phyloP scores from a whole-genome alignment of 2,797 vertebrate species.

The Crenuchus spilurus region DNA sequence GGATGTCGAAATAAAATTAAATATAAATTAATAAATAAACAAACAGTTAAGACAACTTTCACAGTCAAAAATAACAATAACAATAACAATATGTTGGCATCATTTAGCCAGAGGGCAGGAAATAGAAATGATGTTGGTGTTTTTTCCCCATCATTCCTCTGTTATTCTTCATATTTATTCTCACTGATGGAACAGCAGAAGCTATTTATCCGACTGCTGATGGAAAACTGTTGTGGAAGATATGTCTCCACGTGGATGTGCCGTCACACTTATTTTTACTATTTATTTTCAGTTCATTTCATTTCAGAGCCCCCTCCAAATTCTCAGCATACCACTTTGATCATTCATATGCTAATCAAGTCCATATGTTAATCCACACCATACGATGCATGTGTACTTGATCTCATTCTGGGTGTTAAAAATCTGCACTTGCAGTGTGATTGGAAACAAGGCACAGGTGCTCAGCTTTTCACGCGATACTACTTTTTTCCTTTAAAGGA shows the following conservation, averaged over 20 bases:
- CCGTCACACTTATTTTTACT: conserved; percentile 54
- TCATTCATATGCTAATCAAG: conserved; percentile 71
- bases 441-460: neutral
- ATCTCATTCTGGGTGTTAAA: conserved; percentile 3
- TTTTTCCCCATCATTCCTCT: conserved; percentile 56
- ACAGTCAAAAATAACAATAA: conserved; percentile 39
- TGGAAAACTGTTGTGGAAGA: conserved; percentile 50
- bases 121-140: conserved; percentile 53
- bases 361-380: conserved; percentile 55
- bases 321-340: conserved; percentile 51
- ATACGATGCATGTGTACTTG: conserved; percentile 44
- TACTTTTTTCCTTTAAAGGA: neutral
- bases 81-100: conserved; percentile 58
- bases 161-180: conserved; percentile 62
- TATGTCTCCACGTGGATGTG: conserved; percentile 49
- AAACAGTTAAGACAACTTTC: conserved; percentile 52
- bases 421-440: conserved; percentile 4
- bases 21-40: conserved; percentile 46
- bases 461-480: neutral
- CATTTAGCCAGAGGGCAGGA: conserved; percentile 59
- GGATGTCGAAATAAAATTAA: too few relatives aligned
- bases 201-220: conserved; percentile 67
- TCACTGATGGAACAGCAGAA: conserved; percentile 53
- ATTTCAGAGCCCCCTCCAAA: conserved; percentile 34
- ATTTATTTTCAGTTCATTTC: conserved; percentile 36